Evolutionary conservation across 2,888 invertebrate species (phyloP).

Genomic region (Epinotia ramella): DNA sequence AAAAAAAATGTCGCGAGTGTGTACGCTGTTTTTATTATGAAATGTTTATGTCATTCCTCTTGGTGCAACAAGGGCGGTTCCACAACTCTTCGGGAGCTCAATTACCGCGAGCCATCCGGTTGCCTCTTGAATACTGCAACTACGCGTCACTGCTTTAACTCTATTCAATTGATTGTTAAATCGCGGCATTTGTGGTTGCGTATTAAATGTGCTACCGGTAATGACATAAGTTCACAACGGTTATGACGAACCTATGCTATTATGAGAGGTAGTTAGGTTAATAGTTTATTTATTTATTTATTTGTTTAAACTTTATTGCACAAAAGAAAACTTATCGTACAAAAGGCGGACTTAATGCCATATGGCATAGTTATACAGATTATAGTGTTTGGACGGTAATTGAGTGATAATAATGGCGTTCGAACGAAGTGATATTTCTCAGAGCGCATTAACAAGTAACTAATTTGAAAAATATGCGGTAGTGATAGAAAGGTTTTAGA

Average conservation of each 20-base stretch:
- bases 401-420: slow-evolving; percentile 16
- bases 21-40: too few species aligned
- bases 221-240: slow-evolving; percentile 32
- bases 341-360: too few species aligned
- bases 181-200: slow-evolving; percentile 22
- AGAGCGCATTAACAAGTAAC: neutral
- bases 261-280: slow-evolving; percentile 4
- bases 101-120: too few species aligned
- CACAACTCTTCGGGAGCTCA: too few species aligned
- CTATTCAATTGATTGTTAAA: slow-evolving; percentile 34
- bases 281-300: too few species aligned
- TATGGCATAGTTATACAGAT: slow-evolving; percentile 5
- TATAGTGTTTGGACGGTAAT: slow-evolving; percentile 27
- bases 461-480: neutral
- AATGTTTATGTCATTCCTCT: too few species aligned
- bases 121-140: too few species aligned
- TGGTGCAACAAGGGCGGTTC: too few species aligned
- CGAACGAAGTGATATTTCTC: neutral
- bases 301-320: too few species aligned
- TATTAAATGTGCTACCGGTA: slow-evolving; percentile 18
- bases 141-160: neutral
- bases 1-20: too few species aligned
- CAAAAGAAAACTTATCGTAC: too few species aligned
- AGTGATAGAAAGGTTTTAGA: neutral
- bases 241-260: slow-evolving; percentile 13